Evolutionary conservation across 2,797 vertebrate species (phyloP).

Genomic region (Euthynnus affinis): DNA sequence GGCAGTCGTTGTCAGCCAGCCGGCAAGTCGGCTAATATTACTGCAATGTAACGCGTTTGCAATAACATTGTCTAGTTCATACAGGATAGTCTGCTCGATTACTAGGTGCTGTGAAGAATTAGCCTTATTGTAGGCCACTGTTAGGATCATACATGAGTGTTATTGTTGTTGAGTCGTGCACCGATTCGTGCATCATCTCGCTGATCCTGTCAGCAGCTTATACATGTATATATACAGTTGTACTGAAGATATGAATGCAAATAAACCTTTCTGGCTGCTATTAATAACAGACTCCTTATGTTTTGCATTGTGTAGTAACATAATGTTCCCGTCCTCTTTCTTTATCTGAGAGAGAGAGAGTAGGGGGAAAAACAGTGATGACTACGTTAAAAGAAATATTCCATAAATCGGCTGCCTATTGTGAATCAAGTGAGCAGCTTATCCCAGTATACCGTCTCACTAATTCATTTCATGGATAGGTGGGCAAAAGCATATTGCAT

Average conservation of each 20-base stretch:
- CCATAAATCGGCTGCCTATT: not conserved
- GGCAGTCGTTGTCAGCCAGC: constrained; percentile 30
- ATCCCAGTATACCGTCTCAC: not conserved
- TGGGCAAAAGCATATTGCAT: not conserved
- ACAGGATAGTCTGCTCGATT: fast-evolving
- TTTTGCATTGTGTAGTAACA: not conserved
- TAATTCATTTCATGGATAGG: not conserved
- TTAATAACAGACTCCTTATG: not conserved
- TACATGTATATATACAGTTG: not conserved
- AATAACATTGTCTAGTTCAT: not conserved
- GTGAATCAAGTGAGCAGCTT: not conserved
- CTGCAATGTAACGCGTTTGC: not conserved
- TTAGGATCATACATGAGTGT: constrained; percentile 1
- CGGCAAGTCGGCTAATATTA: constrained; percentile 40
- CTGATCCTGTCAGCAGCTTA: constrained; percentile 14
- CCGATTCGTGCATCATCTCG: constrained; percentile 13
- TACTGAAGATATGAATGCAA: not conserved
- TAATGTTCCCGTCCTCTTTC: not conserved
- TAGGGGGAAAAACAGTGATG: not conserved
- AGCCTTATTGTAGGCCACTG: not conserved
- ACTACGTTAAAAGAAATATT: not conserved
- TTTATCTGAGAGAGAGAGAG: not conserved
- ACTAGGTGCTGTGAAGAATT: fast-evolving
- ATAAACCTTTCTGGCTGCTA: not conserved
- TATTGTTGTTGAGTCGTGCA: constrained; percentile 17